Conservation (phyloP, 2,888 invertebrate genomes). For the Megaustenia siamemsis region DNA sequence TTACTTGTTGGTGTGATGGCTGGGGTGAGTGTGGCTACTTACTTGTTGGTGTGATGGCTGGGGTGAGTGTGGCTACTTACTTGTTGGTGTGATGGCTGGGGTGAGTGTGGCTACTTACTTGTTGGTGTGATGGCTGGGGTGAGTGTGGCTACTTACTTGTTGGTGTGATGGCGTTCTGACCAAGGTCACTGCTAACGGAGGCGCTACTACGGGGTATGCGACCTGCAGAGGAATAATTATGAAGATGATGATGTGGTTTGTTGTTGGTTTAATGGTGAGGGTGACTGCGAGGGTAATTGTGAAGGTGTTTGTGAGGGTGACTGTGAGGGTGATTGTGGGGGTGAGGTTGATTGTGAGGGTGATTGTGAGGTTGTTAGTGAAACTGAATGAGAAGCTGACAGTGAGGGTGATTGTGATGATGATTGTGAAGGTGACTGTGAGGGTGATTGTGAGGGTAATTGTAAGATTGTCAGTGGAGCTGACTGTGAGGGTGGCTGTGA, state of each 20-base stretch:
- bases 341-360: not conserved
- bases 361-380: not conserved
- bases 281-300: not conserved
- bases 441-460: too few species aligned
- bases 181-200: conserved; percentile 67
- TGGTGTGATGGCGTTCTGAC: conserved; percentile 44
- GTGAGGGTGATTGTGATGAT: conserved; percentile 12
- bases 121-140: too few species aligned
- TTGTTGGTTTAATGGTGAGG: not conserved
- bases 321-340: conserved; percentile 56
- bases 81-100: too few species aligned
- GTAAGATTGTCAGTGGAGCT: too few species aligned
- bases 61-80: too few species aligned
- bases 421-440: not conserved
- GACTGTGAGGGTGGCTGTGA: too few species aligned
- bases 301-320: conserved; percentile 61
- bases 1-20: too few species aligned
- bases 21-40: too few species aligned
- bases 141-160: conserved; percentile 47
- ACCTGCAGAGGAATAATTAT: conserved; percentile 55
- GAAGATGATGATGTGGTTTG: conserved; percentile 16
- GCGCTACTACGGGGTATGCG: conserved; percentile 67
- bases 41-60: too few species aligned
- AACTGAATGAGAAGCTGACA: not conserved
- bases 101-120: too few species aligned